Percentiles rank a stretch among this genome's conserved stretches.
Evolutionary conservation across 2,797 vertebrate genomes (phyloP).

Genomic region (Vespertilio murinus): DNA sequence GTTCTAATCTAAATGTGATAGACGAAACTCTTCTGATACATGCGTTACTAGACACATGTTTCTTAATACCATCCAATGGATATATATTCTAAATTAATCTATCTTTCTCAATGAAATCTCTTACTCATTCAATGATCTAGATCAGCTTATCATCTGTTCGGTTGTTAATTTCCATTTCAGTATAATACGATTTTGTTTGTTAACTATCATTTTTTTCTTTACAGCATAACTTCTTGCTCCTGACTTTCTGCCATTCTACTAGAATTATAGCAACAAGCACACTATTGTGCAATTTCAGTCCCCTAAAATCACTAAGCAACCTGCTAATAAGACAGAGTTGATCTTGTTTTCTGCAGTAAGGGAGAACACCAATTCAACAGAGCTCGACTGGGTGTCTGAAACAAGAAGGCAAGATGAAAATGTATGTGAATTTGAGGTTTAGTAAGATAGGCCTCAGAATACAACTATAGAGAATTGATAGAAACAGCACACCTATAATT

Average conservation of each 20-base stretch:
- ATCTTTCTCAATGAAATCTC: not conserved
- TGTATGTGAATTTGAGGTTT: not conserved
- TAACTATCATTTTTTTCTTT: not conserved
- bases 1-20: not conserved
- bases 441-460: not conserved
- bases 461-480: not conserved
- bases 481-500: not conserved
- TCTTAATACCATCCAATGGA: not conserved
- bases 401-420: not conserved
- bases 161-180: not conserved
- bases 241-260: not conserved
- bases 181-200: not conserved
- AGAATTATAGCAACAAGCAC: not conserved
- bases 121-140: not conserved
- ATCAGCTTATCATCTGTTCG: not conserved
- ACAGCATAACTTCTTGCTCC: not conserved
- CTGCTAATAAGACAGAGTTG: not conserved
- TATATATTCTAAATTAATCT: not conserved
- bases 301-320: not conserved
- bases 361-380: rapidly evolving
- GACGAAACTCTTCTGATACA: not conserved
- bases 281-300: not conserved
- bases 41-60: not conserved
- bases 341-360: rapidly evolving
- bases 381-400: rapidly evolving